Conservation (phyloP, 2,888 invertebrate genomes). For the Stenichneumon culpator region DNA sequence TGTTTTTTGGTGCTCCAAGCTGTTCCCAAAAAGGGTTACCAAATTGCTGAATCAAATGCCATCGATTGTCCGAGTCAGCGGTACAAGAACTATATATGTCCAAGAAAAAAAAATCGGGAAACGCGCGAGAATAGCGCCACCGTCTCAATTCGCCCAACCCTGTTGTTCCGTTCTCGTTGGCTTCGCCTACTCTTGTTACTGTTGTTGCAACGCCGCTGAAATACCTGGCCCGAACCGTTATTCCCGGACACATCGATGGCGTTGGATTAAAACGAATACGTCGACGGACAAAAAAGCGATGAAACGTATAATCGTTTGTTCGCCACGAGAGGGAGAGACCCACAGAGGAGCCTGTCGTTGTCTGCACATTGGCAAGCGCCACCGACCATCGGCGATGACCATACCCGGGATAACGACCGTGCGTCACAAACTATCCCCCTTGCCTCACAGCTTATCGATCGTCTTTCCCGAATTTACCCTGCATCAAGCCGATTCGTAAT, state of each 20-base stretch:
- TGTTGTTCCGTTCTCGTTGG: slow-evolving; percentile 36
- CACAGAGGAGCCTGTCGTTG: slow-evolving; percentile 3
- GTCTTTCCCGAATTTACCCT: neutral
- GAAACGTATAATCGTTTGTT: slow-evolving; percentile 66
- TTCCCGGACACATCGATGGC: slow-evolving; percentile 20
- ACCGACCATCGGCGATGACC: slow-evolving; percentile 11
- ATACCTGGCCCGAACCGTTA: slow-evolving; percentile 14
- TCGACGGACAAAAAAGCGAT: slow-evolving; percentile 55
- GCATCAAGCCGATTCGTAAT: slow-evolving; percentile 4
- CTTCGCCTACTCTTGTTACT: slow-evolving; percentile 23
- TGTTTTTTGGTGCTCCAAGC: no score
- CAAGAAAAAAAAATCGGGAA: neutral
- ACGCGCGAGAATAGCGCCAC: neutral
- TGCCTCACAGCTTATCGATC: slow-evolving; percentile 10
- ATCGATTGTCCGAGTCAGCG: slow-evolving; percentile 15
- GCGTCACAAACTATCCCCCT: slow-evolving; percentile 26
- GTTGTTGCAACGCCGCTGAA: slow-evolving; percentile 26
- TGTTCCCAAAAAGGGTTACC: no score
- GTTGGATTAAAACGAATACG: slow-evolving; percentile 32
- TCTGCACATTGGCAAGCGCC: slow-evolving; percentile 16
- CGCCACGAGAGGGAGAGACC: slow-evolving; percentile 29
- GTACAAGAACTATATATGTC: neutral
- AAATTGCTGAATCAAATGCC: neutral
- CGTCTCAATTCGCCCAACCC: slow-evolving; percentile 5
- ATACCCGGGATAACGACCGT: slow-evolving; percentile 23